Evolutionary conservation across 2,113 vertebrate genomes (phyloP), one percentile per base, ranked within the genome.

Genomic region (Callipepla californica): DNA sequence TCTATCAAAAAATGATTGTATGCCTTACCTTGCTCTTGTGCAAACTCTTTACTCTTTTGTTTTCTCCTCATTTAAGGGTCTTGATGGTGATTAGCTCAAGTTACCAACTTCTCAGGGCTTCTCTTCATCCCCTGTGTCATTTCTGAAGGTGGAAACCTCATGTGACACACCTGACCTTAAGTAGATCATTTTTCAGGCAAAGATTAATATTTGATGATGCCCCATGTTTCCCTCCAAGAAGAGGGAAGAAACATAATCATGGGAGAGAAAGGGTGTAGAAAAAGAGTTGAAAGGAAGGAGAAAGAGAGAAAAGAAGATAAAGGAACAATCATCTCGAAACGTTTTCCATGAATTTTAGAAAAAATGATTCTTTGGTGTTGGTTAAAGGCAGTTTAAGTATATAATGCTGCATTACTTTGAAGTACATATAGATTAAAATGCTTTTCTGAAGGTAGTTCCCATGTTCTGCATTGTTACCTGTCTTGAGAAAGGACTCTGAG

Each of bases 341-440:
- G 34, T 14, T 1, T 79, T 10, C 66, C n/a, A 58, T 6, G 7
- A 47, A 55, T 65, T 72, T 87, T 12, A 69, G 13, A 62, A 62
- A 62, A 25, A 8, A 16, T 1, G 3, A 40, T 65, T 55, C 13
- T 66, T 90, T 5, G 6, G 34, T 13, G 7, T 47, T 75, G 13
- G 4, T 6, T 68, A 57, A 63, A 72, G 34, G 14, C 5, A 5
- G 4, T 11, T 62, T 40, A 87, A 92, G 42, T 5, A 22, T 11
- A 11, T 7, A 42, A 28, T 28, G 10, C 5, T 53, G 2, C 4
- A 10, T 48, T 44, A 61, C 7, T 34, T 38, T 80, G 76, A 86
- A 47, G 13, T 9, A 79, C 3, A 2, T 42, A 4, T 22, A 16
- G 3, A 47, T 63, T 51, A 70, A 76, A 70, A 9, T 0, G 1